A percentile compares a stretch with the other conserved stretches of the same genome.
These are phyloP conservation scores for Mesorhabditis spiculigera DNA, from an alignment of 2,888 invertebrate species.

Conservation along the genomic window DNA sequence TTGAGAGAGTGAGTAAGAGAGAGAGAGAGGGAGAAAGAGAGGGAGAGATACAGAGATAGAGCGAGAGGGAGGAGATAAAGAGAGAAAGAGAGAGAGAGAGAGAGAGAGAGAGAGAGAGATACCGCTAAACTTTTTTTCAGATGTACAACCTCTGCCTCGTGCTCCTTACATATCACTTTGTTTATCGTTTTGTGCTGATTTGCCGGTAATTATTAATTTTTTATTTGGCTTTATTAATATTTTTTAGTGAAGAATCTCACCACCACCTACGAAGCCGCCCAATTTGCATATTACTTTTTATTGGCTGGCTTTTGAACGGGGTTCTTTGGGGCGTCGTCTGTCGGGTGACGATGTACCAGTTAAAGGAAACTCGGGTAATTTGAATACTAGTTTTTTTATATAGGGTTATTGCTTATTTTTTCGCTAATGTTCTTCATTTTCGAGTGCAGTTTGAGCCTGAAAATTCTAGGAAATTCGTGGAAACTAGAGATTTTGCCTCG, in stretches of 20 bases:
- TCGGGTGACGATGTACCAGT: not conserved
- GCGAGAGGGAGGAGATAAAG: too few species aligned
- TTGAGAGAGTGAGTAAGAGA: too few species aligned
- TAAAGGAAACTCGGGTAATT: not conserved
- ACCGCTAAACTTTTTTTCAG: too few species aligned
- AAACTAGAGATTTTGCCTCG: too few species aligned
- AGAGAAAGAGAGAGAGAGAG: too few species aligned
- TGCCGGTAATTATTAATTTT: not conserved
- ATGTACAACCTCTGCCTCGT: slow-evolving; percentile 1
- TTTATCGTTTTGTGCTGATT: not conserved
- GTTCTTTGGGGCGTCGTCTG: not conserved
- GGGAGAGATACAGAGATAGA: too few species aligned
- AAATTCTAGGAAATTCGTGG: too few species aligned
- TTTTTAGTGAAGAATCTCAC: not conserved
- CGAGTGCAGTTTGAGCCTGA: not conserved
- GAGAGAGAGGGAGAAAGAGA: too few species aligned
- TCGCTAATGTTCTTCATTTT: not conserved
- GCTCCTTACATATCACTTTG: not conserved
- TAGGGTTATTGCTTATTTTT: not conserved
- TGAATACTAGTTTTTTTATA: not conserved
- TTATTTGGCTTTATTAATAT: not conserved
- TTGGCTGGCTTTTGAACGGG: not conserved
- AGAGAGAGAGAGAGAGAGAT: too few species aligned
- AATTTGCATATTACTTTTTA: not conserved
- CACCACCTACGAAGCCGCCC: not conserved